Conservation (phyloP, 64 coral and sea anemone genomes). For the Trachythela sp. region DNA sequence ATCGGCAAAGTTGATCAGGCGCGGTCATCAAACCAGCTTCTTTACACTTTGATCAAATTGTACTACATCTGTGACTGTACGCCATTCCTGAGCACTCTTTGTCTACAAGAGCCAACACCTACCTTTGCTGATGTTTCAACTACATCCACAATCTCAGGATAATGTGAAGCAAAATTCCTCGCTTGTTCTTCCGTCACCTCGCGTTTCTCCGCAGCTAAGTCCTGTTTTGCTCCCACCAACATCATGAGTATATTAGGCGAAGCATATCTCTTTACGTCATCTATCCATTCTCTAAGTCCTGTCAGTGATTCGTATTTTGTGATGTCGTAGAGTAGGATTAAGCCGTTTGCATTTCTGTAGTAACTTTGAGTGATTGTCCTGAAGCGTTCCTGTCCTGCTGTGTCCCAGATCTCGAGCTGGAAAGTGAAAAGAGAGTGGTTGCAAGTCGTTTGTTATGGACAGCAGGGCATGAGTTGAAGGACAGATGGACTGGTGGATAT, state of each 20-base stretch:
- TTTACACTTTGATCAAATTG: no score
- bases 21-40: no score
- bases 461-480: no score
- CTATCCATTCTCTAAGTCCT: slow-evolving; percentile 81
- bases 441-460: not conserved
- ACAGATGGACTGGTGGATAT: no score
- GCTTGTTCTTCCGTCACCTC: slow-evolving; percentile 78
- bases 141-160: slow-evolving; percentile 64
- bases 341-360: slow-evolving; percentile 86
- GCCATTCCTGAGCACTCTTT: no score
- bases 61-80: no score
- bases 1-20: no score
- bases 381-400: slow-evolving; percentile 92
- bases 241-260: slow-evolving; percentile 78
- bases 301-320: slow-evolving; percentile 84
- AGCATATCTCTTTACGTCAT: slow-evolving; percentile 96
- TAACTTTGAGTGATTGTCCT: slow-evolving; percentile 96
- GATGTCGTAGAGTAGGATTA: slow-evolving; percentile 86
- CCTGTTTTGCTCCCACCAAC: slow-evolving; percentile 87
- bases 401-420: slow-evolving; percentile 93
- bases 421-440: not conserved
- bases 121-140: slow-evolving; percentile 95
- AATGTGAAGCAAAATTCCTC: slow-evolving; percentile 65
- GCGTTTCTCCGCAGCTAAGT: slow-evolving; percentile 50
- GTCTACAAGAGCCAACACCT: no score